Evolutionary conservation across 2,888 invertebrate species (phyloP), one percentile per base, ranked within the genome.

Genomic region (Archaeoteleia sp.): DNA sequence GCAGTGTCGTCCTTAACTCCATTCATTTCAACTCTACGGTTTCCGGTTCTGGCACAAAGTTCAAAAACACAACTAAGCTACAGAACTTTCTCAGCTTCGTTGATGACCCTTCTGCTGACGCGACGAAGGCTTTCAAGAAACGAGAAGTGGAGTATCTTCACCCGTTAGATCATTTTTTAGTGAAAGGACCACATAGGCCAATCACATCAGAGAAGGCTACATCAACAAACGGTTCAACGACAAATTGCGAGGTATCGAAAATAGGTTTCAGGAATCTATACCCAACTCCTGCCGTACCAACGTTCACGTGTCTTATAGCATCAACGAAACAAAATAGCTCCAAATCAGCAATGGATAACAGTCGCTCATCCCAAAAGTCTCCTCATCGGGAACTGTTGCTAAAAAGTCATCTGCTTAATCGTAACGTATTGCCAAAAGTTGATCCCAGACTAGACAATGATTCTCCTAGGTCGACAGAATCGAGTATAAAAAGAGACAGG

Each of bases 1-100:
- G 83, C 0, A 71, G 79, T 43, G 80, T 84, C 1, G 76, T 83
- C 0, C 48, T 83, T 7, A 84, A 83, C 48, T 80, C 82, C 8
- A 78, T 83, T 12, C 78, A 80, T 12, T 69, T 84, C 9, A 85
- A 81, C 30, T 57, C 77, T 6, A 67, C 68, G 7, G 73, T 78
- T 9, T 70, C 72, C 7, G 61, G 15, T 25, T 45, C 14, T 46
- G 67, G 0, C 35, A 51, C 39, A 29, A 71, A 5, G 73, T 66
- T 1, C 39, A 71, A 3, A 57, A 61, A 30, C 10, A 75, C 17
- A 67, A 69, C 43, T 63, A 73, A n/a, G 43, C 57, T 5, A 73
- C 72, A 45, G 58, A 76, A 75, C n/a, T 65, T 81, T 4, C 78
- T 79, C 23, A 71, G 74, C 13, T 80, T 79, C 15, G 43, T 77